A percentile compares a stretch with the other conserved stretches of the same genome.
Evolutionary conservation across 2,113 vertebrate genomes (phyloP).

Genomic region (Electrona antarctica): DNA sequence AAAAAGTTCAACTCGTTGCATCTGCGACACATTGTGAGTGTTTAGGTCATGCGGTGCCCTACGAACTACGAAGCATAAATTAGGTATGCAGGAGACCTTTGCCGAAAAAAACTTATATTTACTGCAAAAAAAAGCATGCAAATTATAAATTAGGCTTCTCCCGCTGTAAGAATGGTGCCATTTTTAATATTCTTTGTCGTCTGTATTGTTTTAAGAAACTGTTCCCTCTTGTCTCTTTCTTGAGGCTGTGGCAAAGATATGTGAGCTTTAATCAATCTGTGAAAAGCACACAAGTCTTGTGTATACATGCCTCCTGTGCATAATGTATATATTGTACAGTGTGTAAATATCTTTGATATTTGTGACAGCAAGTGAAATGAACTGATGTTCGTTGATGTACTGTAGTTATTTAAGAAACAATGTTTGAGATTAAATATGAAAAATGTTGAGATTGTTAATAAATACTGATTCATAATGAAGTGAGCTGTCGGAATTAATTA

Average conservation of each 20-base stretch:
- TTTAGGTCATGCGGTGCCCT: neutral
- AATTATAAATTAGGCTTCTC: neutral
- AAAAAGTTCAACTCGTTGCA: too few relatives aligned
- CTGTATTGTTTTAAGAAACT: constrained; percentile 1
- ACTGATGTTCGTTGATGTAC: constrained; percentile 41
- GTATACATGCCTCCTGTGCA: constrained; percentile 57
- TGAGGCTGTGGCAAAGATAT: constrained; percentile 60
- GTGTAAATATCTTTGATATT: constrained; percentile 71
- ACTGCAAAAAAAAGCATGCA: neutral
- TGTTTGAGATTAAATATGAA: constrained; percentile 11
- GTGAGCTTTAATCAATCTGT: constrained; percentile 54
- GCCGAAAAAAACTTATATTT: too few relatives aligned
- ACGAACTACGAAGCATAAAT: constrained; percentile 14
- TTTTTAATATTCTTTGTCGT: constrained; percentile 20
- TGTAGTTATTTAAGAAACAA: constrained; percentile 70
- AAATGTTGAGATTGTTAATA: constrained; percentile 54
- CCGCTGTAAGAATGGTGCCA: constrained; percentile 13
- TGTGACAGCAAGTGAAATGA: constrained; percentile 49
- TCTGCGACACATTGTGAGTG: constrained; percentile 1
- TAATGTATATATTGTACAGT: constrained; percentile 71
- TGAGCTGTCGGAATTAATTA: neutral
- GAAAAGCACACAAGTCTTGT: constrained; percentile 48
- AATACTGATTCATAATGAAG: constrained; percentile 63
- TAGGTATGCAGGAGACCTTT: neutral
- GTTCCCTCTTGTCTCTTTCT: constrained; percentile 29